A percentile compares a stretch with the other conserved stretches of the same genome.
Evolutionary conservation across 2,113 vertebrate genomes (phyloP).

Genomic region (human): DNA sequence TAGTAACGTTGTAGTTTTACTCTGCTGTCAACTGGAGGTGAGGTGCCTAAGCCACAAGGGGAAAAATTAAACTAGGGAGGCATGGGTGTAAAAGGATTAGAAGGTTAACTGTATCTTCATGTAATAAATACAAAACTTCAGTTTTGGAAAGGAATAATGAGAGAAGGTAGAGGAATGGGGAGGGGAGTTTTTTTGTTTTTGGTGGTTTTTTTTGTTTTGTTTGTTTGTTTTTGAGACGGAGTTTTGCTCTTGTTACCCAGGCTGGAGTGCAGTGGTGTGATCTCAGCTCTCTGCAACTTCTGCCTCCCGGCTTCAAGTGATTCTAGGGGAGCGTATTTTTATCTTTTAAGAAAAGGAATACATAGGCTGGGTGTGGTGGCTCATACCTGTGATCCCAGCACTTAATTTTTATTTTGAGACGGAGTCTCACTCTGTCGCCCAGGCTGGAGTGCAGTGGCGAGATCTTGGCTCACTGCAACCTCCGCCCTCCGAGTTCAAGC

Average conservation of each 20-base stretch:
- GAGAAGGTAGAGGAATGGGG: background rate
- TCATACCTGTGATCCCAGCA: too few species aligned
- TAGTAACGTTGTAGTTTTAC: background rate
- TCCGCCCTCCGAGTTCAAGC: too few species aligned
- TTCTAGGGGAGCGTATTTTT: background rate
- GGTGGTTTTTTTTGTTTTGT: too few species aligned
- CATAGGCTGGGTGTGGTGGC: background rate
- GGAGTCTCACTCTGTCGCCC: too few species aligned
- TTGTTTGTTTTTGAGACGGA: too few species aligned
- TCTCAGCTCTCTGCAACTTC: too few species aligned
- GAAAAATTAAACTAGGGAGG: background rate
- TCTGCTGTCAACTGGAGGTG: background rate
- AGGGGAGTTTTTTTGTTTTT: background rate
- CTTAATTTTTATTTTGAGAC: too few species aligned
- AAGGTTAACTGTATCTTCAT: background rate
- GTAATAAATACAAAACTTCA: background rate
- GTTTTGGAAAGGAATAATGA: background rate
- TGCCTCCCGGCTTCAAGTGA: too few species aligned
- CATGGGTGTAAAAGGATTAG: background rate
- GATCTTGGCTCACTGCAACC: too few species aligned
- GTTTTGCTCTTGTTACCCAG: too few species aligned
- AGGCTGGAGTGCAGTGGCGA: too few species aligned
- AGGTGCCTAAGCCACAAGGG: background rate
- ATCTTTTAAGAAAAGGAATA: background rate
- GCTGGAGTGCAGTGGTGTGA: too few species aligned